Base-by-base conservation (phyloP, 2,113 vertebrate species). In the Macquaria ambigua region DNA sequence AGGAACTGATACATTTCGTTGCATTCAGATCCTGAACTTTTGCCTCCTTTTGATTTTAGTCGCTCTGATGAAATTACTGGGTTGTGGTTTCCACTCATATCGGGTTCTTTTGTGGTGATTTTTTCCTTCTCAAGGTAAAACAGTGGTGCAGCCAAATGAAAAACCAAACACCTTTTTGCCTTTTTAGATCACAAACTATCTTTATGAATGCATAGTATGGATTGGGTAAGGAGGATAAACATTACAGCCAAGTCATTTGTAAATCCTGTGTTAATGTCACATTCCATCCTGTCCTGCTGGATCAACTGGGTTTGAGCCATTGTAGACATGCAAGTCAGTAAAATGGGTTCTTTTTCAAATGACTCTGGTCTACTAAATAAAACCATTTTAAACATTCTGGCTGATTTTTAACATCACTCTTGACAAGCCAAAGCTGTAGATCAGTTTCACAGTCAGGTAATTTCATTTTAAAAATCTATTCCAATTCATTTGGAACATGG, bases 1-100 rank as follows among this genome's bases (percentile, higher is more conserved):
- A 96, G 95, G 96, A 97, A 96, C 97, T 97, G 96, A 91, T 97
- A 96, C 96, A 79, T 97, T 97, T 97, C 96, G 96, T 96, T 96
- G 95, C 96, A 96, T 96, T 96, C 96, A 96, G 93, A 97, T 96
- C 95, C 95, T 97, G 97, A 97, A 97, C 97, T 97, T 97, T 97
- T 96, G 95, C 96, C 97, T 97, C 94, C 93, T 96, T 34, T 96
- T 96, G 95, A 97, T 97, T 97, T 96, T 93, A 94, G 95, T 94
- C 93, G 91, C 94, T 96, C 94, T 95, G 96, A 97, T 97, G 97
- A 95, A 97, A 98, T 97, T 96, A 91, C 82, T 46, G 63, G 85
- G 41, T 73, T 77, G 88, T 61, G 75, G 66, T 86, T 89, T 85
- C 50, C 46, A 53, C 71, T 85, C 81, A 78, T 90, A 84, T 88